Evolutionary conservation across 2,797 vertebrate species (phyloP), one percentile per base, ranked within the genome.

Genomic region (Forpus xanthops): DNA sequence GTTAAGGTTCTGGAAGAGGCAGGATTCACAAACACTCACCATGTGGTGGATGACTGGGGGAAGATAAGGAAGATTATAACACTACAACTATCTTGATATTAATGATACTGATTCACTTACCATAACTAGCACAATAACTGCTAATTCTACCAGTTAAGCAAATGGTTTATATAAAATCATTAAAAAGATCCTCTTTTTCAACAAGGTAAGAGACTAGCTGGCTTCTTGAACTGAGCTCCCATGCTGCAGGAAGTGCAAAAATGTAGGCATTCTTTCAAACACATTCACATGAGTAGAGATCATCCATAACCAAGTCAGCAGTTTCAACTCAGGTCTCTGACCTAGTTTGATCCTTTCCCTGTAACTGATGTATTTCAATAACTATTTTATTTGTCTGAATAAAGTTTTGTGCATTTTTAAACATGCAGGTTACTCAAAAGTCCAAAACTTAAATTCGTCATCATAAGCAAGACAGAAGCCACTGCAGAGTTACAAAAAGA

Each of bases 281-380:
- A 39, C 12, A 14, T 12, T 58, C 33, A 64, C 14, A 49, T 0
- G 64, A 35, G 30, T 4, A 45, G 50, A 93, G 27, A 6, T 84
- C 23, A 62, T 33, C 7, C 10, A 2, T 25, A 53, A 84, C 8
- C 4, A 3, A 60, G 12, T 41, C 37, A 52, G 18, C 2, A 0
- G 0, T n/a, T 41, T 39, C 23, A 77, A 15, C 60, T 52, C 27
- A 30, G 13, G 28, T 50, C 30, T 85, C 55, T 50, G 50, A 61
- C 11, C 25, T 24, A 61, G 31, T 12, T 90, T 27, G 45, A 76
- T 49, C 8, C 20, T 39, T 41, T 52, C 41, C 31, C 37, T n/a
- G 6, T 30, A 82, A 76, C 0, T 42, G 24, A 73, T 27, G 1
- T 45, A 85, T 35, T 58, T 72, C n/a, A 58, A 9, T 4, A 45